These are phyloP conservation scores for Phalera bucephala DNA, from an alignment of 2,888 invertebrate genomes.

Conservation along the genomic window DNA sequence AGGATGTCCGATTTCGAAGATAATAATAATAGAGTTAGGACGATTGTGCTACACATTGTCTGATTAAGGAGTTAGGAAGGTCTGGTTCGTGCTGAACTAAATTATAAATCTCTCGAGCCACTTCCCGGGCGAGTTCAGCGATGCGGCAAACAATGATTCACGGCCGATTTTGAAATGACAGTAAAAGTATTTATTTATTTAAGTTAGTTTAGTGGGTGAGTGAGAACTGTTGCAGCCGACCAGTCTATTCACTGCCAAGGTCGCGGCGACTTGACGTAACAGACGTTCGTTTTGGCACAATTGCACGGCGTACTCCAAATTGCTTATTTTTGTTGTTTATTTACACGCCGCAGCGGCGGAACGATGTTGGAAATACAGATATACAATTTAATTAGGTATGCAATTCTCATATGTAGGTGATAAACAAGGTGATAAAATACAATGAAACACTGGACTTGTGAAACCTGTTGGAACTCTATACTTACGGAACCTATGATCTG, in stretches of 20 bases:
- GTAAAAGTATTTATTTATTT: slow-evolving; percentile 1
- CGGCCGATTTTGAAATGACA: not conserved
- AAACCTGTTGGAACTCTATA: too few relatives aligned
- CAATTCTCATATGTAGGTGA: too few relatives aligned
- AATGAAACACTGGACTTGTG: too few relatives aligned
- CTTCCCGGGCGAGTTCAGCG: not conserved
- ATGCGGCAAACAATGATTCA: not conserved
- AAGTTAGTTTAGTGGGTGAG: slow-evolving; percentile 4
- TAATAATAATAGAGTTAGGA: too few relatives aligned
- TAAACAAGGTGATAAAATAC: too few relatives aligned
- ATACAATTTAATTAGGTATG: too few relatives aligned
- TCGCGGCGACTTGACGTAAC: slow-evolving; percentile 27
- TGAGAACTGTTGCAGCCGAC: slow-evolving; percentile 8
- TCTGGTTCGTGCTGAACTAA: too few relatives aligned
- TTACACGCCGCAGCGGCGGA: not conserved
- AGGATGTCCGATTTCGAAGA: too few relatives aligned
- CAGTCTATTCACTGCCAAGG: slow-evolving; percentile 33
- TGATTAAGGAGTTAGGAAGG: too few relatives aligned
- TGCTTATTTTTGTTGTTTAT: slow-evolving; percentile 7
- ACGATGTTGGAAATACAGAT: not conserved
- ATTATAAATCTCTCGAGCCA: not conserved
- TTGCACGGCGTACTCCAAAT: slow-evolving; percentile 18
- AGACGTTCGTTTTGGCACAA: slow-evolving; percentile 26
- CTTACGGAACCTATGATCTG: too few relatives aligned
- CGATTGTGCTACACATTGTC: too few relatives aligned